Conservation (phyloP, 1,140 invertebrate genomes). For the Dufourea novaeangliae region DNA sequence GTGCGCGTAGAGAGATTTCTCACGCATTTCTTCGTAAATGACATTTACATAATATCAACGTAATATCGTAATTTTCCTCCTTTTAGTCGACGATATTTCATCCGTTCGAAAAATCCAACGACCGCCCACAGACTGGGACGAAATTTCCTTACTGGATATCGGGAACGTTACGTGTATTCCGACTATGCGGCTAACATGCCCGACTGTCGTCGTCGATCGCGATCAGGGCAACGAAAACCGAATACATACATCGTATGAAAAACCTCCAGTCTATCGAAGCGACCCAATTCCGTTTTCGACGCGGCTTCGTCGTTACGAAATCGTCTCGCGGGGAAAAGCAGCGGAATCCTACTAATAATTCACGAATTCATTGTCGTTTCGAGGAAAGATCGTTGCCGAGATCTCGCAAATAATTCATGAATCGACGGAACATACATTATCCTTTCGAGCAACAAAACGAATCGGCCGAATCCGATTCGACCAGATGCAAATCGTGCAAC, state of each 20-base stretch:
- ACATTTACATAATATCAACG: not conserved
- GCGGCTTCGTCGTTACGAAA: not conserved
- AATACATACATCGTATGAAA: not conserved
- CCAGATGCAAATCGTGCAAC: not conserved
- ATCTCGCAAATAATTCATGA: constrained; percentile 11
- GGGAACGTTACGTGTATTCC: not conserved
- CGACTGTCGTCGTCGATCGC: constrained; percentile 11
- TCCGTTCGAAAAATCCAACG: not conserved
- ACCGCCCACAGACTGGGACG: not conserved
- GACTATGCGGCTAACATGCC: not conserved
- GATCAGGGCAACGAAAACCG: not conserved
- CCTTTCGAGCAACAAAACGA: not conserved
- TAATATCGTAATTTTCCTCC: not conserved
- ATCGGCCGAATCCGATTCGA: not conserved
- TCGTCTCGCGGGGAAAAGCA: not conserved
- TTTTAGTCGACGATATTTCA: not conserved
- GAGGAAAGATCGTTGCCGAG: not conserved
- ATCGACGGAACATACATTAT: not conserved
- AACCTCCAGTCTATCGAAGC: not conserved
- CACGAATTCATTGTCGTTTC: not conserved
- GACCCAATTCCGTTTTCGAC: not conserved
- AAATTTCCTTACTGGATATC: not conserved
- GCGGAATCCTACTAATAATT: not conserved
- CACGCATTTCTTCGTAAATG: not conserved
- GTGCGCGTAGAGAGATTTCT: no score